A percentile compares a stretch with the other conserved stretches of the same genome.
Conservation (phyloP, 2,797 vertebrate species). For the Dicrostonyx torquatus region DNA sequence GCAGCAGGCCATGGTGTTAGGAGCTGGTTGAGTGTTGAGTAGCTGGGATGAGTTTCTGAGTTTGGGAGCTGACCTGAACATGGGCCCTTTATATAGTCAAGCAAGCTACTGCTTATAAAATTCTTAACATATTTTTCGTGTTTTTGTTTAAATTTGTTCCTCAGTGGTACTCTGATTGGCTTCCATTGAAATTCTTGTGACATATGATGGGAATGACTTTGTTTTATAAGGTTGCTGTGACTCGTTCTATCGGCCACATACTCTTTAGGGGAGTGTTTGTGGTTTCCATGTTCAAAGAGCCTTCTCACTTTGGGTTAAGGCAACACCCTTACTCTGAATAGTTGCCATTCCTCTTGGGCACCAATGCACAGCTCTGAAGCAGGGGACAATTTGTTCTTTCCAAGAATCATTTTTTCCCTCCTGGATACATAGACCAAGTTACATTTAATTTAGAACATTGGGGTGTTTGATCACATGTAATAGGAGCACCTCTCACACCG, state of each 20-base stretch:
- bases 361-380: not conserved
- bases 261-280: constrained; percentile 61
- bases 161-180: constrained; percentile 70
- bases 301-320: not conserved
- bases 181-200: constrained; percentile 38
- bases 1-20: constrained; percentile 71
- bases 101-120: constrained; percentile 52
- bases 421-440: not conserved
- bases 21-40: not conserved
- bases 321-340: constrained; percentile 36
- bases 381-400: constrained; percentile 9
- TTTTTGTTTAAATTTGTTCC: constrained; percentile 70
- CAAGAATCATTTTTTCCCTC: not conserved
- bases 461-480: not conserved
- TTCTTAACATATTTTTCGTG: constrained; percentile 74
- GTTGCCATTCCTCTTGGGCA: not conserved
- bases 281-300: constrained; percentile 76
- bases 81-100: constrained; percentile 67
- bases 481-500: not conserved
- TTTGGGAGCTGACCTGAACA: constrained; percentile 18
- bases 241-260: not conserved
- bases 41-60: constrained; percentile 29
- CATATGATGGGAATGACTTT: constrained; percentile 59
- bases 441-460: not conserved
- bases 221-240: constrained; percentile 68